Evolutionary conservation across 2,888 invertebrate genomes (phyloP).

Genomic region (Himalopsyche japonica): DNA sequence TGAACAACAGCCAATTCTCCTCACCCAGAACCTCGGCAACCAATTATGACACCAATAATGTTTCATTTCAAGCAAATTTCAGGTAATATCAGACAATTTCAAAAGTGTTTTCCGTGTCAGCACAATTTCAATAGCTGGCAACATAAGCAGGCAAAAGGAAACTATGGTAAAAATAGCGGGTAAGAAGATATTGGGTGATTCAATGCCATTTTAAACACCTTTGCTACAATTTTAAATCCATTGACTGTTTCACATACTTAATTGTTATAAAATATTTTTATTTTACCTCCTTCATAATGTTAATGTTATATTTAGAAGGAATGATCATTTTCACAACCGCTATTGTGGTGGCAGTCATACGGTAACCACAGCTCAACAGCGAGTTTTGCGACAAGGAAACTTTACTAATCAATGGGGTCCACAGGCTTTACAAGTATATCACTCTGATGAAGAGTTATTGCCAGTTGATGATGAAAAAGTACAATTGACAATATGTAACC

Average conservation of each 20-base stretch:
- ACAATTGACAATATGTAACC: background rate
- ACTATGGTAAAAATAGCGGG: background rate
- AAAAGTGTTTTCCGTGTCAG: slow-evolving; percentile 46
- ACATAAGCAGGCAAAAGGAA: slow-evolving; percentile 49
- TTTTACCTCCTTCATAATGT: background rate
- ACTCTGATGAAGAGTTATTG: background rate
- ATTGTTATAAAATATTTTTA: background rate
- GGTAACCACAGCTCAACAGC: slow-evolving; percentile 70
- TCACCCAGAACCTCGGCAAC: background rate
- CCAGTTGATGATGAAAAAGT: background rate
- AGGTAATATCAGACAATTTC: slow-evolving; percentile 55
- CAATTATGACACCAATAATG: background rate
- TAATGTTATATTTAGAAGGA: background rate
- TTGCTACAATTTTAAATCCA: background rate
- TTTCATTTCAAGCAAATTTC: background rate
- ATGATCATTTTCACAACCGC: slow-evolving; percentile 65
- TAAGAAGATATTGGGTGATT: background rate
- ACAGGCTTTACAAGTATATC: slow-evolving; percentile 59
- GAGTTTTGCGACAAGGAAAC: slow-evolving; percentile 67
- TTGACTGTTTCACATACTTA: background rate
- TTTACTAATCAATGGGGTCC: slow-evolving; percentile 70
- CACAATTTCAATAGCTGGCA: slow-evolving; percentile 56
- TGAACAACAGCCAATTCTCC: too few species aligned
- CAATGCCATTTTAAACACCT: background rate
- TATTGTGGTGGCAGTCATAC: slow-evolving; percentile 83